Evolutionary conservation across 1,140 invertebrate species (phyloP), one percentile per base, ranked within the genome.

Genomic region (Drosophila cardini): DNA sequence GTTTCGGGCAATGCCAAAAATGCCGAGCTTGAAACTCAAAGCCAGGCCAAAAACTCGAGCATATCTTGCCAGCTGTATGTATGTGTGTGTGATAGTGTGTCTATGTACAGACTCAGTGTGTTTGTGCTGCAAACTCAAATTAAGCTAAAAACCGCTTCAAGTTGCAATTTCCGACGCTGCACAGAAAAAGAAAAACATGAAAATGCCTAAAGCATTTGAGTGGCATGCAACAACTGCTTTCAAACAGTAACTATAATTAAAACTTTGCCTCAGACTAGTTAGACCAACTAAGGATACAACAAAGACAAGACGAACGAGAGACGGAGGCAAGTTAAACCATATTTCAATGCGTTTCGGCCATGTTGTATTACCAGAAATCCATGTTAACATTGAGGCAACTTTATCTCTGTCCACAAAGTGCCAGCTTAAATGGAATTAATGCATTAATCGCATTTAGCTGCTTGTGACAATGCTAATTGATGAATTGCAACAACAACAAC

Each of bases 61-160:
- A 15, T 34, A 52, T 38, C 45, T 65, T 50, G 61, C 34, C 42
- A 67, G 26, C 53, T 36, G 43, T 62, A 43, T 62, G 58, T 68
- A 70, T 64, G 63, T 70, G 56, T 53, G 69, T 55, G 18, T 58
- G 34, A 1, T 18, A 46, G 11, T 56, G n/a, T 46, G 7, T 65
- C 11, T 21, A 34, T 43, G 26, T 50, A 16, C 58, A 26, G 21
- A 26, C 15, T 65, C 40, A 36, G 40, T 45, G 15, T 50, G n/a
- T 56, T 18, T 50, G 36, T 67, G 72, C 36, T 70, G 73, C 64
- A 85, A 32, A 87, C 75, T 78, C 58, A 85, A 85, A 87, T 82
- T 87, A 87, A 87, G 78, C 83, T 56, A 82, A 82, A 26, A 85
- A 86, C 82, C 78, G 75, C 82, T 82, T 87, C 71, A 76, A 86